A percentile compares a stretch with the other conserved stretches of the same genome.
phyloP scores from a whole-genome alignment of 1,140 invertebrate species.

The Drosophila santomea region DNA sequence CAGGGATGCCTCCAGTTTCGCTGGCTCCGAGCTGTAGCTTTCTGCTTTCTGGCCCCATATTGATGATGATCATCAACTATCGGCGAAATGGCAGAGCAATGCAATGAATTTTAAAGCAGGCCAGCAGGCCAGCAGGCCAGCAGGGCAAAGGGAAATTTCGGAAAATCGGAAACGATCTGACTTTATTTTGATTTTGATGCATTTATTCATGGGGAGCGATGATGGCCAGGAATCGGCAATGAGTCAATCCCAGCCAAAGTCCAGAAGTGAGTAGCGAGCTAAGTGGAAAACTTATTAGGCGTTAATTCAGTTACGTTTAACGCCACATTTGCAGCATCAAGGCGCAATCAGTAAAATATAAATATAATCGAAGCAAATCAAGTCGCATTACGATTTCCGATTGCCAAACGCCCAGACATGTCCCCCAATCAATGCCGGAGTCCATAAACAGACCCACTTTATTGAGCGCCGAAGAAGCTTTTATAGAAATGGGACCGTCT shows the following conservation, averaged over 20 bases:
- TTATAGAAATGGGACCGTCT: constrained; percentile 48
- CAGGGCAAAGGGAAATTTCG: constrained; percentile 29
- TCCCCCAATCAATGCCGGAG: constrained; percentile 54
- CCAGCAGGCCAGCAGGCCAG: constrained; percentile 26
- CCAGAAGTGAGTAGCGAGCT: constrained; percentile 19
- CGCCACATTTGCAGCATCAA: constrained; percentile 56
- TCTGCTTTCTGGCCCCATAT: constrained; percentile 55
- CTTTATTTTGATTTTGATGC: constrained; percentile 62
- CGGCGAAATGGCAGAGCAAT: constrained; percentile 58
- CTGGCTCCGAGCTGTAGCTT: constrained; percentile 7
- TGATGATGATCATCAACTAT: constrained; percentile 69
- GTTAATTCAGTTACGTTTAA: constrained; percentile 57
- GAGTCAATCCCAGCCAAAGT: neutral
- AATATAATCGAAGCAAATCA: constrained; percentile 58
- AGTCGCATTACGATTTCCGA: constrained; percentile 45
- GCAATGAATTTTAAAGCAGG: constrained; percentile 68
- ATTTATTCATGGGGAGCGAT: constrained; percentile 39
- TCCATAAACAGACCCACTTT: constrained; percentile 64
- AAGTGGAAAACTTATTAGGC: constrained; percentile 33
- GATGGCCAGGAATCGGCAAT: too few relatives aligned
- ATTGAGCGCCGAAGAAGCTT: constrained; percentile 54
- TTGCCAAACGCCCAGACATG: constrained; percentile 31
- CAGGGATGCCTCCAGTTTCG: constrained; percentile 25
- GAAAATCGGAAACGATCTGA: constrained; percentile 21
- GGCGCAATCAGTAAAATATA: constrained; percentile 52